phyloP scores from a whole-genome alignment of 2,888 invertebrate species.

The Caenorhabditis sp. region DNA sequence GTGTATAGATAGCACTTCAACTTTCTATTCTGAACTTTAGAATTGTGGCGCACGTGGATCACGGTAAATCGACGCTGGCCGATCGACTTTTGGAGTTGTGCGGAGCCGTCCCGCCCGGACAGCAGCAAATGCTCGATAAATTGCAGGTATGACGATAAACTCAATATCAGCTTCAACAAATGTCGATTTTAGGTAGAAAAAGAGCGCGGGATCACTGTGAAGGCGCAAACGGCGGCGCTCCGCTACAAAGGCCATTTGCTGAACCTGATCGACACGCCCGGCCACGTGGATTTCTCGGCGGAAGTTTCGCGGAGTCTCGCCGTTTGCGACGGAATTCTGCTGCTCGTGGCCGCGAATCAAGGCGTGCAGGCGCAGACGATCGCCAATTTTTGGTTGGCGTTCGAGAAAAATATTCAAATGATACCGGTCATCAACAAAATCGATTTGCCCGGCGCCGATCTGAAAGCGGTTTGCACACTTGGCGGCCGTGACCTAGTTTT shows the following conservation, averaged over 20 bases:
- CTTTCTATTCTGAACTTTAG: constrained; percentile 79
- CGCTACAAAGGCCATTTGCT: constrained; percentile 82
- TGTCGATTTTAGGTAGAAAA: no score
- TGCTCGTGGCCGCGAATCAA: constrained; percentile 94
- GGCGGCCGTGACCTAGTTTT: no score
- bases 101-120: constrained; percentile 80
- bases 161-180: no score
- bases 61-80: constrained; percentile 97
- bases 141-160: no score
- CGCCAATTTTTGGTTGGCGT: constrained; percentile 94
- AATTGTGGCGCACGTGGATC: constrained; percentile 99
- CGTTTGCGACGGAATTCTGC: constrained; percentile 94
- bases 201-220: constrained; percentile 97
- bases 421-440: constrained; percentile 97
- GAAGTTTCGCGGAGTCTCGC: constrained; percentile 89
- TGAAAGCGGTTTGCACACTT: constrained; percentile 82
- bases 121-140: constrained; percentile 59
- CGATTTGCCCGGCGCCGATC: constrained; percentile 91
- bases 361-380: constrained; percentile 85
- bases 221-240: constrained; percentile 94
- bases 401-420: constrained; percentile 87
- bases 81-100: constrained; percentile 94
- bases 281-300: constrained; percentile 92
- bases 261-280: constrained; percentile 96
- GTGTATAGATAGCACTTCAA: no score